Conservation (phyloP, 2,888 invertebrate species). For the Platycheirus albimanus region DNA sequence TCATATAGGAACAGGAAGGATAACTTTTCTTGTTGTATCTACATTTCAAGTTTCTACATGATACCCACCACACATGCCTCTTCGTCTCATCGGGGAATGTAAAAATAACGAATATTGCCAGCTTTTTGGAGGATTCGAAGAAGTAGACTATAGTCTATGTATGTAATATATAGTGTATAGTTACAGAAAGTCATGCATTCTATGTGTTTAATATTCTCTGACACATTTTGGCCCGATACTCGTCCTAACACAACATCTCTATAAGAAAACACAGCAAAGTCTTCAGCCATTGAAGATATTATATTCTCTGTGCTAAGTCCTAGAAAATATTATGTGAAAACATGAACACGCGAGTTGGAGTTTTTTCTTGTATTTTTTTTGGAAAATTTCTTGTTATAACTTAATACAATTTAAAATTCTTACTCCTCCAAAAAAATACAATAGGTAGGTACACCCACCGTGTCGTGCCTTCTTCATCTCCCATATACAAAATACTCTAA, state of each 20-base stretch:
- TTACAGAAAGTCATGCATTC: constrained; percentile 48
- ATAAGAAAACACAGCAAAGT: constrained; percentile 40
- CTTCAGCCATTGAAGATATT: constrained; percentile 26
- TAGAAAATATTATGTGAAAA: constrained; percentile 38
- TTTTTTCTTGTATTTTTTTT: constrained; percentile 6
- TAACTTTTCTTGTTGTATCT: constrained; percentile 33
- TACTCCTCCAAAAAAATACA: constrained; percentile 3
- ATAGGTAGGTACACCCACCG: constrained; percentile 20
- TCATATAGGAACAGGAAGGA: constrained; percentile 20
- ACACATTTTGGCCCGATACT: constrained; percentile 50
- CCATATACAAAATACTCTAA: not conserved
- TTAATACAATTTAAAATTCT: constrained; percentile 69
- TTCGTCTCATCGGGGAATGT: constrained; percentile 7
- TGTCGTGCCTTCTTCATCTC: constrained; percentile 7
- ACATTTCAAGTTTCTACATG: not conserved
- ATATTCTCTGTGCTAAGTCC: constrained; percentile 11
- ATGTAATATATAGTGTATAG: not conserved
- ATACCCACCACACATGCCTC: constrained; percentile 2
- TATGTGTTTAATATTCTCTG: constrained; percentile 62
- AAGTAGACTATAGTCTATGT: not conserved
- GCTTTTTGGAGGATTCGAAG: not conserved
- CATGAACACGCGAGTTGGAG: constrained; percentile 29
- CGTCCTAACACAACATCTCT: constrained; percentile 11
- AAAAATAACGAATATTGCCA: constrained; percentile 34
- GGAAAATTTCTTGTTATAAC: constrained; percentile 58